phyloP scores from a whole-genome alignment of 2,113 vertebrate genomes.

The Montifringilla adamsi region DNA sequence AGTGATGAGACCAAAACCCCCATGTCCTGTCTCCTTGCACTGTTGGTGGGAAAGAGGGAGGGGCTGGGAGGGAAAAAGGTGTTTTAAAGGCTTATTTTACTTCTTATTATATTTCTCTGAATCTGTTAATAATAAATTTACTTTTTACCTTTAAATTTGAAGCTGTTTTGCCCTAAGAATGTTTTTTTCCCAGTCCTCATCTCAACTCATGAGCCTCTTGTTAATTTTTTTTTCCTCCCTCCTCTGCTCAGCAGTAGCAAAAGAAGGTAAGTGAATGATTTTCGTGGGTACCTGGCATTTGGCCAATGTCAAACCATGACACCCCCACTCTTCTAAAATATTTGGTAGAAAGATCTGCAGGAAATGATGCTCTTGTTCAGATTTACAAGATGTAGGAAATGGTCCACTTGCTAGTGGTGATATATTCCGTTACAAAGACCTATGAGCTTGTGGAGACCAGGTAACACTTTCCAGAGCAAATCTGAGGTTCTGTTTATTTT shows the following conservation, averaged over 20 bases:
- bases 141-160: background rate
- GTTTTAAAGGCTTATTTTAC: background rate
- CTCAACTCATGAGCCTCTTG: background rate
- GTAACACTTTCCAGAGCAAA: background rate
- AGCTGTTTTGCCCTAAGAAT: background rate
- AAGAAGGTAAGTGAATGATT: accelerated
- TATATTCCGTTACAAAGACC: background rate
- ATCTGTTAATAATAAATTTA: background rate
- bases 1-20: background rate
- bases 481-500: background rate
- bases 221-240: background rate
- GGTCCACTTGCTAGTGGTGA: background rate
- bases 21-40: background rate
- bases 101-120: background rate
- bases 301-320: too few species aligned
- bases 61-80: accelerated
- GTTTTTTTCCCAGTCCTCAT: background rate
- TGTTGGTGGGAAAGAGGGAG: background rate
- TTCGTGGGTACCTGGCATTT: background rate
- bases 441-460: background rate
- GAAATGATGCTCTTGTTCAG: background rate
- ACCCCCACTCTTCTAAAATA: background rate
- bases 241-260: background rate
- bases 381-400: background rate
- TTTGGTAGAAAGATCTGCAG: background rate